These are phyloP conservation scores for Anoncus sp. DNA, from an alignment of 2,888 invertebrate species.

Conservation along the genomic window DNA sequence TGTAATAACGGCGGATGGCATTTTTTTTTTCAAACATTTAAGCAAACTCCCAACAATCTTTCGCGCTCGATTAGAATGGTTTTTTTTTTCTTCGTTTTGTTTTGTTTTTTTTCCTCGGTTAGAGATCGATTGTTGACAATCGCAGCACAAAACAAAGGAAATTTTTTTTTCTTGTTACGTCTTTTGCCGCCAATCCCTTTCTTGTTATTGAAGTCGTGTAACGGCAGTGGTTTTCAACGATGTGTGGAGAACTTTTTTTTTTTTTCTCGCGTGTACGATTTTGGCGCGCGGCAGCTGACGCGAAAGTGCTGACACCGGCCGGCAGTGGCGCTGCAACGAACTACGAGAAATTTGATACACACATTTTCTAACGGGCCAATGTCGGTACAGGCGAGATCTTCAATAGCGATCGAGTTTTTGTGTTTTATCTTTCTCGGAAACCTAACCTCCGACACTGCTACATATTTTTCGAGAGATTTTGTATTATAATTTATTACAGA, in stretches of 20 bases:
- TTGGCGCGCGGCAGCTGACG: constrained; percentile 37
- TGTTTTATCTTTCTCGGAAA: background rate
- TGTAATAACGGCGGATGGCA: constrained; percentile 56
- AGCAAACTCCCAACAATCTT: background rate
- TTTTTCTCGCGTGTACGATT: too few species aligned
- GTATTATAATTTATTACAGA: background rate
- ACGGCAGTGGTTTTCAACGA: background rate
- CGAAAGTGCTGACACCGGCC: background rate
- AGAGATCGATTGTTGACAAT: constrained; percentile 1
- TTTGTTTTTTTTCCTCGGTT: background rate
- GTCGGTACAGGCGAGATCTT: background rate
- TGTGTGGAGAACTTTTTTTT: background rate
- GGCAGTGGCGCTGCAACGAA: background rate
- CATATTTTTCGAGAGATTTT: background rate
- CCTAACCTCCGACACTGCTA: too few species aligned
- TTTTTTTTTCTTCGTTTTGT: background rate
- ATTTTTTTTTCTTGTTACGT: background rate
- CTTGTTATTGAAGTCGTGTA: constrained; percentile 30
- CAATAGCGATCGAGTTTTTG: background rate
- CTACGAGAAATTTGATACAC: background rate
- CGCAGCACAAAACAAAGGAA: background rate
- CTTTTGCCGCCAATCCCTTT: constrained; percentile 24
- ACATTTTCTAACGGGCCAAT: background rate
- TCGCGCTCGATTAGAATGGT: background rate
- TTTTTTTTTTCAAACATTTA: constrained; percentile 33